Percentiles rank a stretch among this genome's conserved stretches.
Evolutionary conservation across 1,140 invertebrate genomes (phyloP).

Genomic region (Drosophila ficusphila): DNA sequence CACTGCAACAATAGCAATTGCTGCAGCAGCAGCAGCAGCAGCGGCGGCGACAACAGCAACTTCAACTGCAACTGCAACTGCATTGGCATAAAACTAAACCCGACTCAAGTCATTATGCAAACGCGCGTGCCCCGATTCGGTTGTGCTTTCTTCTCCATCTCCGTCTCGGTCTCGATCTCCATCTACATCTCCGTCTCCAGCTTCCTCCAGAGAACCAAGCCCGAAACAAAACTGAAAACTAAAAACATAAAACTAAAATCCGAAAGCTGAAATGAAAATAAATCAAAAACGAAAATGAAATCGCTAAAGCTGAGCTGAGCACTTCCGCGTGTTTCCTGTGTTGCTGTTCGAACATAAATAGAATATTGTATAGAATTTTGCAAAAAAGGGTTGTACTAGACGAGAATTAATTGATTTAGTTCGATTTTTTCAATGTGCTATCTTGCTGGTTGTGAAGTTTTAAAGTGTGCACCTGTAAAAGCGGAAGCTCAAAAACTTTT

Average conservation of each 20-base stretch:
- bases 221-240: constrained; percentile 26
- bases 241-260: too few relatives aligned
- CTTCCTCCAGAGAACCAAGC: constrained; percentile 25
- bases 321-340: constrained; percentile 11
- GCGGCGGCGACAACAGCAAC: constrained; percentile 20
- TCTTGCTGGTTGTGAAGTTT: too few relatives aligned
- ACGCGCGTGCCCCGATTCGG: constrained; percentile 81
- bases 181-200: constrained; percentile 7
- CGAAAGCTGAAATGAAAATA: constrained; percentile 31
- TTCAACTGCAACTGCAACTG: constrained; percentile 62
- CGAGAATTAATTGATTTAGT: constrained; percentile 24
- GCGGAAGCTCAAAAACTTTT: constrained; percentile 2
- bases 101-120: constrained; percentile 81
- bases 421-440: constrained; percentile 40
- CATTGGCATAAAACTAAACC: constrained; percentile 76
- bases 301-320: constrained; percentile 4
- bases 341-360: constrained; percentile 6
- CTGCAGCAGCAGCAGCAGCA: constrained; percentile 2
- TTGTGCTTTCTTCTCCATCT: constrained; percentile 71
- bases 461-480: not conserved
- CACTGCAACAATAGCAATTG: constrained; percentile 7
- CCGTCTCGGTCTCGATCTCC: not conserved
- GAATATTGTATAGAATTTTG: constrained; percentile 41
- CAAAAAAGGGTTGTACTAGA: constrained; percentile 47
- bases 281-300: constrained; percentile 35